A percentile compares a stretch with the other conserved stretches of the same genome.
These are phyloP conservation scores for Illadopsis cleaveri DNA, from an alignment of 2,113 vertebrate species.

Conservation along the genomic window DNA sequence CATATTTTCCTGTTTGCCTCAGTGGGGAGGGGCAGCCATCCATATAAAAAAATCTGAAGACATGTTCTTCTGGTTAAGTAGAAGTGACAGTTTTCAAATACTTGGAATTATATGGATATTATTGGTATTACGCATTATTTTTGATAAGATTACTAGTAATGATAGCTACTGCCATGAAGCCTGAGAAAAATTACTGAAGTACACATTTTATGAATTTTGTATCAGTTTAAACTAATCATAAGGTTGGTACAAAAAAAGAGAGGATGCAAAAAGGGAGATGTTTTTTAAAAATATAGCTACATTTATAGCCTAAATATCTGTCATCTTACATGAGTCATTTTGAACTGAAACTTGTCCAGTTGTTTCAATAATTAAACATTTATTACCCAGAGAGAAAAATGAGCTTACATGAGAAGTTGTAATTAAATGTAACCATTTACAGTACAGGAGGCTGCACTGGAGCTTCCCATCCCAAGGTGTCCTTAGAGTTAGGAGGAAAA, in stretches of 20 bases:
- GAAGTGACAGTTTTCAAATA: background rate
- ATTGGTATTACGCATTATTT: background rate
- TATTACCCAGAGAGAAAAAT: background rate
- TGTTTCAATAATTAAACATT: background rate
- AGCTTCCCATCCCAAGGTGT: background rate
- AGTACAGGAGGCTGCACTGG: background rate
- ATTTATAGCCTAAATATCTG: background rate
- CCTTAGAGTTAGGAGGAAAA: background rate
- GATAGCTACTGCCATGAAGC: background rate
- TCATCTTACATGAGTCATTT: background rate
- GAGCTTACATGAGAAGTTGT: background rate
- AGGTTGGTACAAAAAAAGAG: background rate
- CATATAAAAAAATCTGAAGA: background rate
- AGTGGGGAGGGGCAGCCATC: background rate
- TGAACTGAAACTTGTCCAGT: background rate
- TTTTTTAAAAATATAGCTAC: background rate
- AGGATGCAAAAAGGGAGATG: background rate
- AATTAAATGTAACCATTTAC: background rate
- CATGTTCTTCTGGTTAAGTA: background rate
- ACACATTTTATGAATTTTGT: background rate
- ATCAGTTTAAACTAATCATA: background rate
- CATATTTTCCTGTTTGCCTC: background rate
- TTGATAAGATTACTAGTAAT: background rate
- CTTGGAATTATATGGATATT: background rate
- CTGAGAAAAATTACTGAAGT: background rate